Base-by-base conservation (phyloP, 2,797 vertebrate species). In the Prionace glauca region DNA sequence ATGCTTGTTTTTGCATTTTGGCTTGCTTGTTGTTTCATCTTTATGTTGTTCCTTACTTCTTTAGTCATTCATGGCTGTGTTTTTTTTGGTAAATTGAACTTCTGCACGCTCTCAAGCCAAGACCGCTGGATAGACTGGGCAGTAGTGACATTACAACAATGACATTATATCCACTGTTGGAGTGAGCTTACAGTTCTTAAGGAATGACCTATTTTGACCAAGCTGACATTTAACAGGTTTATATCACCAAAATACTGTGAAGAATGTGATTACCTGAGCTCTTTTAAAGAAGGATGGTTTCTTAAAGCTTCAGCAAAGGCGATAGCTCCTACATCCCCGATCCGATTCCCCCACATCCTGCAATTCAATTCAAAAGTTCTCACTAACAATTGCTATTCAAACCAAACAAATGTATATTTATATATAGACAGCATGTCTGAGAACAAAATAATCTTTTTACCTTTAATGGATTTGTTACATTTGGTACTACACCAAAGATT, bases 291-390 rank as follows among this genome's bases (percentile, higher is more conserved):
- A 0, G 98, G 97, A 96, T 99, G 99, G 96, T 98, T 97, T 97
- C 96, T 98, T 97, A 99, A 96, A 50, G 98, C 98, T 90, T 98
- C 98, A 0, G 98, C 98, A 2, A 99, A 99, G 0, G 98, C 99
- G 81, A 97, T 97, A 1, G 99, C 99, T 24, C 99, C 99, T 96
- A 98, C 98, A 0, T 99, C 98, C 1, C 99, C 98, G 0, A 99
- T 98, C 0, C 96, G 97, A 97, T 99, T 99, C 12, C 99, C 99
- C 99, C 99, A 99, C 99, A 99, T 99, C 92, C 99, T 99, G 97
- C 50, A 95, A 96, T 45, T 74, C 10, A 72, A 56, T 94, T 74
- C 24, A 41, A 72, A 62, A 62, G 32, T 90, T 90, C 50, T 90
- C 24, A 90, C 1, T 92, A 65, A 10, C 20, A 77, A 56, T 77